Evolutionary conservation across 2,888 invertebrate genomes (phyloP).

Genomic region (Watsonalla binaria): DNA sequence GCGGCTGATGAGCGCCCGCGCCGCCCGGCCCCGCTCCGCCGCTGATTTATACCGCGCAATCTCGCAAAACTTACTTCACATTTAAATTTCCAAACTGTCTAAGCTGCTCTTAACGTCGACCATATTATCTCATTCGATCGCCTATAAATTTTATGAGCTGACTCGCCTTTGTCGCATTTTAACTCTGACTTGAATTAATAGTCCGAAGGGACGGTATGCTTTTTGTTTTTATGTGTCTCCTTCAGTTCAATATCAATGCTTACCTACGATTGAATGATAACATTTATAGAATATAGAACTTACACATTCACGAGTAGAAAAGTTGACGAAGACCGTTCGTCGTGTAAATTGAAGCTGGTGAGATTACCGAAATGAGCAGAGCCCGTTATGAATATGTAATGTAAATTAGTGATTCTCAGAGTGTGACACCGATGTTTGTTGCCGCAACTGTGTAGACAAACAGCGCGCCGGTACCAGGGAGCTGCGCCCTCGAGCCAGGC

Average conservation of each 20-base stretch:
- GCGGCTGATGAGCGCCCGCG: conserved; percentile 53
- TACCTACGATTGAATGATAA: conserved; percentile 10
- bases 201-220: conserved; percentile 52
- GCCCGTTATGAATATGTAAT: conserved; percentile 77
- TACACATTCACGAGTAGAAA: too few species aligned
- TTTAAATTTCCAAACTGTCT: conserved; percentile 79
- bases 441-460: conserved; percentile 63
- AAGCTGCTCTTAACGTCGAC: conserved; percentile 77
- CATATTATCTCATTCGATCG: conserved; percentile 79
- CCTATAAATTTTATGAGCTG: conserved; percentile 78
- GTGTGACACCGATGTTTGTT: conserved; percentile 73
- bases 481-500: conserved; percentile 16
- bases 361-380: conserved; percentile 65
- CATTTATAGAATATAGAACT: too few species aligned
- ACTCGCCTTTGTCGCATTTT: conserved; percentile 71
- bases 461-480: conserved; percentile 59
- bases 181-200: conserved; percentile 68
- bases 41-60: conserved; percentile 78
- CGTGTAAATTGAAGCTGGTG: conserved; percentile 16
- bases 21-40: conserved; percentile 47
- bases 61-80: conserved; percentile 80
- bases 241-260: conserved; percentile 11
- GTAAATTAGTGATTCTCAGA: conserved; percentile 74
- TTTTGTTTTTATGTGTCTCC: conserved; percentile 44
- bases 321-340: too few species aligned